Percentiles rank a stretch among this genome's conserved stretches.
These are phyloP conservation scores for Oreohelix idahoensis DNA, from an alignment of 1,140 invertebrate species.

Conservation along the genomic window DNA sequence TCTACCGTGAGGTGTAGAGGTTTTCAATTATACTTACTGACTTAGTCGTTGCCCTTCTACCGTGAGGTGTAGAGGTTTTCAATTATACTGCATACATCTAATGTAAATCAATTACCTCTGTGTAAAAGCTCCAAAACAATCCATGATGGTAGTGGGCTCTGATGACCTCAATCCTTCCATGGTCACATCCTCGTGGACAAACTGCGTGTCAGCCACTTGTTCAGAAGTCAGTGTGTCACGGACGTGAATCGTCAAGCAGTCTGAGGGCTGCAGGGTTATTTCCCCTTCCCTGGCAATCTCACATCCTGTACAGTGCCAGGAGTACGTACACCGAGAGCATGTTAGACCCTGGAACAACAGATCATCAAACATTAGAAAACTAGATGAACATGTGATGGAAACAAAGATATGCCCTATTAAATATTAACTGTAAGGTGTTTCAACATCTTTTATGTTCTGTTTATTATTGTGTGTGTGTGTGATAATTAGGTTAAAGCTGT, in stretches of 20 bases:
- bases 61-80: no score
- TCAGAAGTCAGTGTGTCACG: conserved; percentile 53
- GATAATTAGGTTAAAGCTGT: no score
- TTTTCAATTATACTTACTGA: no score
- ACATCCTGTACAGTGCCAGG: conserved; percentile 79
- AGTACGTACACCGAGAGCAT: conserved; percentile 80
- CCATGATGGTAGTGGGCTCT: conserved; percentile 78
- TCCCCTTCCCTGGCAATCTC: conserved; percentile 74
- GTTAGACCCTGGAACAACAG: conserved; percentile 76
- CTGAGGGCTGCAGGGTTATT: conserved; percentile 76
- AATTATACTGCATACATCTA: no score
- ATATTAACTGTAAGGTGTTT: no score
- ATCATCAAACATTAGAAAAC: no score
- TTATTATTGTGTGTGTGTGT: no score
- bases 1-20: no score
- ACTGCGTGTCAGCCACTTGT: conserved; percentile 38
- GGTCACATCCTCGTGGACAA: conserved; percentile 55
- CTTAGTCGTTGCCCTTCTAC: no score
- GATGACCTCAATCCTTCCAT: conserved; percentile 73
- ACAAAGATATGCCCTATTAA: no score
- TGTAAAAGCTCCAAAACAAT: conserved; percentile 82
- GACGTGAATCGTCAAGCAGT: conserved; percentile 77
- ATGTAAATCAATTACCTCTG: conserved; percentile 69
- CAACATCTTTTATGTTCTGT: no score
- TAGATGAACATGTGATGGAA: no score